These are phyloP conservation scores for Drosophila quadrilineata DNA, from an alignment of 1,140 invertebrate genomes.

Conservation along the genomic window DNA sequence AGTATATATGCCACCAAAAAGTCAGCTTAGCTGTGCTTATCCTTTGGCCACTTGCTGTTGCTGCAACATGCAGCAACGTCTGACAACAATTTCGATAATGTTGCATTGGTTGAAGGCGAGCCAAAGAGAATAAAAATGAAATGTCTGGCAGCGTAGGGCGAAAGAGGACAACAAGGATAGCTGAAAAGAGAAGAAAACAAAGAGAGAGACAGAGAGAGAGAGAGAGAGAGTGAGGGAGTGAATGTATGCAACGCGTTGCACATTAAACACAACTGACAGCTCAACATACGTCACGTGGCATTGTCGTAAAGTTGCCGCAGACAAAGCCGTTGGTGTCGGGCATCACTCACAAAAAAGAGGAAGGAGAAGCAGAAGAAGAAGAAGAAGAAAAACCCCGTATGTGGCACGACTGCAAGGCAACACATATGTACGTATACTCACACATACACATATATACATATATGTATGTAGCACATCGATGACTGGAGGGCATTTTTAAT, in stretches of 20 bases:
- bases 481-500: slow-evolving; percentile 80
- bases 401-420: too few species aligned
- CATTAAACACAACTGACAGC: slow-evolving; percentile 78
- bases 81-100: slow-evolving; percentile 38
- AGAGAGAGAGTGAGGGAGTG: slow-evolving; percentile 4
- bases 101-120: background rate
- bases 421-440: slow-evolving; percentile 15
- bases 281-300: slow-evolving; percentile 74
- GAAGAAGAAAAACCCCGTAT: slow-evolving; percentile 2
- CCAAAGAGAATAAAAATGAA: too few species aligned
- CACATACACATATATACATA: slow-evolving; percentile 2
- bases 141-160: background rate
- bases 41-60: slow-evolving; percentile 6
- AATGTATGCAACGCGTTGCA: slow-evolving; percentile 53
- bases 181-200: slow-evolving; percentile 3
- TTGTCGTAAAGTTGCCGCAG: slow-evolving; percentile 68
- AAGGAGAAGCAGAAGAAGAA: slow-evolving; percentile 1
- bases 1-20: background rate
- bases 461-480: slow-evolving; percentile 49
- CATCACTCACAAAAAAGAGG: background rate
- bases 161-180: background rate
- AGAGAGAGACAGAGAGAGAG: background rate
- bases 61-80: slow-evolving; percentile 18
- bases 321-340: too few species aligned
- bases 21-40: slow-evolving; percentile 22